phyloP scores from a whole-genome alignment of 2,888 invertebrate species.

The Heliconius cydno region DNA sequence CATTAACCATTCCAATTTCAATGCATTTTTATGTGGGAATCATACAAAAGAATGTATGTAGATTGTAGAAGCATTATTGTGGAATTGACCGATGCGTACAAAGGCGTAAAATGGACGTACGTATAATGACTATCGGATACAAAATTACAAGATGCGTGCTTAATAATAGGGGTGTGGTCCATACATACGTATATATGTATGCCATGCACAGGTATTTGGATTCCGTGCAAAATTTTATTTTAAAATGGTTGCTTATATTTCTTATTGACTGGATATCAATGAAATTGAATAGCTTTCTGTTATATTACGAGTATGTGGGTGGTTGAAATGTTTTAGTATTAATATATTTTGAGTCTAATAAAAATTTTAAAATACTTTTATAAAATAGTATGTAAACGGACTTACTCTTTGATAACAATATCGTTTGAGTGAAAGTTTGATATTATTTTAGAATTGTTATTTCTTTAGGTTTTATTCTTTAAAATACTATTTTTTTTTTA shows the following conservation, averaged over 20 bases:
- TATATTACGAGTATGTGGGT: too few relatives aligned
- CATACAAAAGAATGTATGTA: constrained; percentile 28
- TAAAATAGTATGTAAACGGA: too few relatives aligned
- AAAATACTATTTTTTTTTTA: too few relatives aligned
- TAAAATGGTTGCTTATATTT: background rate
- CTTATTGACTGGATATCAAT: too few relatives aligned
- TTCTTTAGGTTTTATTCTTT: too few relatives aligned
- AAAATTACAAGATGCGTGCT: constrained; percentile 42
- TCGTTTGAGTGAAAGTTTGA: too few relatives aligned
- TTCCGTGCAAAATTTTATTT: constrained; percentile 27
- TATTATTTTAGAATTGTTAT: too few relatives aligned
- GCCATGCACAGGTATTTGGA: background rate
- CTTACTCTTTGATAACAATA: too few relatives aligned
- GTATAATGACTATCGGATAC: constrained; percentile 38
- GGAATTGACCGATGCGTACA: constrained; percentile 29
- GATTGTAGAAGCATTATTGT: constrained; percentile 20
- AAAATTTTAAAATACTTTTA: too few relatives aligned
- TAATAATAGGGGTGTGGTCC: constrained; percentile 28
- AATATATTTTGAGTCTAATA: too few relatives aligned
- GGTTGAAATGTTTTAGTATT: too few relatives aligned
- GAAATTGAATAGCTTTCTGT: background rate
- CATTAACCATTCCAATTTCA: constrained; percentile 22
- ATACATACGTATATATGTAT: background rate
- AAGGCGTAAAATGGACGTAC: constrained; percentile 43
- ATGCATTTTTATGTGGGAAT: constrained; percentile 32